Conservation (phyloP, 2,888 invertebrate species). For the Ophonus ardosiacus region DNA sequence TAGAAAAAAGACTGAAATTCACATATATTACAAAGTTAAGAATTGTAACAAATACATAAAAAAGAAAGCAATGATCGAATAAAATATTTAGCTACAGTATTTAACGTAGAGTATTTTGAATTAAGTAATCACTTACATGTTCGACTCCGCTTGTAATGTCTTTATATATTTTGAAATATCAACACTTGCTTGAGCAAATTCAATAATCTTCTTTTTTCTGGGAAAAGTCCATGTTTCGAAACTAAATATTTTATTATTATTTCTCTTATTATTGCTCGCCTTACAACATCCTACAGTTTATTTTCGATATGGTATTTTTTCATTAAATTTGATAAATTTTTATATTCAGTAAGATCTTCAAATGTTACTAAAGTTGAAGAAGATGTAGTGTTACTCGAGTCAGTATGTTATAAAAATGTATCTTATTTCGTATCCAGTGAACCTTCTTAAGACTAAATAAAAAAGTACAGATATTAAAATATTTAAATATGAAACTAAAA, state of each 20-base stretch:
- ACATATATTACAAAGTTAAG: no score
- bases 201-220: neutral
- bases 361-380: neutral
- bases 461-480: no score
- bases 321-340: neutral
- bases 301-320: neutral
- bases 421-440: neutral
- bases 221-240: neutral
- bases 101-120: no score
- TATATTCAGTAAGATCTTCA: neutral
- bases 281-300: neutral
- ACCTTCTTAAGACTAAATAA: neutral
- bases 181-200: constrained; percentile 1
- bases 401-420: neutral
- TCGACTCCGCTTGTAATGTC: neutral
- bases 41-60: no score
- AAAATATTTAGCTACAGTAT: neutral
- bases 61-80: no score
- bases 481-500: no score
- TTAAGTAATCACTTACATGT: no score
- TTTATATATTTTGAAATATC: neutral
- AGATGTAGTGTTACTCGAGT: no score
- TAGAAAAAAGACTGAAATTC: no score
- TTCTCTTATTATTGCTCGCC: neutral
- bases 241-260: neutral